Evolutionary conservation across 2,113 vertebrate species (phyloP).

Genomic region (Danionella cerebrum): DNA sequence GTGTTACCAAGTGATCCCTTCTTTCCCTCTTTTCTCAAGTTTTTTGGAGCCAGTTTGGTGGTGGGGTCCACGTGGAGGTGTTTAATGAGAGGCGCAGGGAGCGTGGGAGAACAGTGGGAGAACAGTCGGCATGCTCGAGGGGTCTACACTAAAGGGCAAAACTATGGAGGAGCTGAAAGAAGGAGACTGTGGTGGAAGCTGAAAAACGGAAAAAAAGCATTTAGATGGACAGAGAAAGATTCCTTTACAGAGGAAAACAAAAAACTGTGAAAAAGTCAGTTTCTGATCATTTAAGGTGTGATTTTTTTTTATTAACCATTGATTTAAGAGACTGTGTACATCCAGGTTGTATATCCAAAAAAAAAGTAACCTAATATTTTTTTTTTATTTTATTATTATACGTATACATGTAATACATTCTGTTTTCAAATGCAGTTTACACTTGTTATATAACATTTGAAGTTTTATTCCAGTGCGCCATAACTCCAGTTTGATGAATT

Average conservation of each 20-base stretch:
- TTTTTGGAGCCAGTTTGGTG: not conserved
- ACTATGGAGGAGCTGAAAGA: conserved; percentile 1
- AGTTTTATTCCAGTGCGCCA: too few species aligned
- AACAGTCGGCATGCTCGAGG: conserved; percentile 6
- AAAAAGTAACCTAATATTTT: too few species aligned
- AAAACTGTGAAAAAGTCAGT: not conserved
- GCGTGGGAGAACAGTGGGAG: conserved; percentile 30
- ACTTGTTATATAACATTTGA: too few species aligned
- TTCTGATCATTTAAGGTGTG: not conserved
- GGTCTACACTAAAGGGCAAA: conserved; percentile 9
- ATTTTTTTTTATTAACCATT: conserved; percentile 18
- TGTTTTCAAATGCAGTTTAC: too few species aligned
- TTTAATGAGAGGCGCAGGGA: conserved; percentile 16
- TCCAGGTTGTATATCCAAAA: too few species aligned
- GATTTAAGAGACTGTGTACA: too few species aligned
- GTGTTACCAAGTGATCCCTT: not conserved
- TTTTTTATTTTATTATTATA: too few species aligned
- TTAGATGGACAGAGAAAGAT: conserved; percentile 1
- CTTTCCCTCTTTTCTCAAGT: not conserved
- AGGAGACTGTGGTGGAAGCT: not conserved
- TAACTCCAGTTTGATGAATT: too few species aligned
- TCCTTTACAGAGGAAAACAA: not conserved
- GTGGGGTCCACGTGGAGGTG: conserved; percentile 2
- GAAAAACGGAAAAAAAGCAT: not conserved
- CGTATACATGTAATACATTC: too few species aligned